Evolutionary conservation across 2,113 vertebrate species (phyloP).

Genomic region (Hippocampus comes): DNA sequence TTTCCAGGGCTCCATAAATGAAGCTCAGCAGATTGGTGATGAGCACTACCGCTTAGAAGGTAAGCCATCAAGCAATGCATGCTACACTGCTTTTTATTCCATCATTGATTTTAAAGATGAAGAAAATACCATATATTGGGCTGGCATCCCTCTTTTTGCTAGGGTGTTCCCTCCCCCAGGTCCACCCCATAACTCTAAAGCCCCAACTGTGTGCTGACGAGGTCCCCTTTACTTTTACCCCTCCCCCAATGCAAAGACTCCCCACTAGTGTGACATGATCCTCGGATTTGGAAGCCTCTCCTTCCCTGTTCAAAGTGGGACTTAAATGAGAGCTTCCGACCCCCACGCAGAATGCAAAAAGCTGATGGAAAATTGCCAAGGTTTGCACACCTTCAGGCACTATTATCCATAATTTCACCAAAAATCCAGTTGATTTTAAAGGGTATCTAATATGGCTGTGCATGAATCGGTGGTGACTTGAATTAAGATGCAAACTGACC

Average conservation of each 20-base stretch:
- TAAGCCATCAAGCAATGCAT: slow-evolving; percentile 53
- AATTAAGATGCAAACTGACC: too few relatives aligned
- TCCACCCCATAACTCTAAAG: slow-evolving; percentile 30
- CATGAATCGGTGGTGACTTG: too few relatives aligned
- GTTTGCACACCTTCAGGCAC: neutral
- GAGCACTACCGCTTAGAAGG: slow-evolving; percentile 94
- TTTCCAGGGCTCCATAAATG: slow-evolving; percentile 80
- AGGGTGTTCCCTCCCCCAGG: neutral
- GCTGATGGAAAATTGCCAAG: neutral
- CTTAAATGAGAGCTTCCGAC: slow-evolving; percentile 40
- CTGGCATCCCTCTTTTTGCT: slow-evolving; percentile 4
- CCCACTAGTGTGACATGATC: slow-evolving; percentile 54
- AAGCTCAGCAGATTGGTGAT: slow-evolving; percentile 80
- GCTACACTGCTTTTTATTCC: neutral
- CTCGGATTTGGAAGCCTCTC: slow-evolving; percentile 74
- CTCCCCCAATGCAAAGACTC: slow-evolving; percentile 43
- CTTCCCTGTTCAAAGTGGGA: slow-evolving; percentile 41
- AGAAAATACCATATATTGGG: slow-evolving; percentile 1
- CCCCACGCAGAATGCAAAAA: slow-evolving; percentile 24
- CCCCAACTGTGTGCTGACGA: slow-evolving; percentile 45
- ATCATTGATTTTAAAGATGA: neutral
- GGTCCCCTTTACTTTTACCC: slow-evolving; percentile 33
- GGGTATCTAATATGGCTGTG: too few relatives aligned
- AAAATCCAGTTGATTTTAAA: too few relatives aligned
- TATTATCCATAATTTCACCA: too few relatives aligned